Percentiles rank a stretch among this genome's conserved stretches.
Conservation (phyloP, 64 coral and sea anemone species). For the Montipora foliosa region DNA sequence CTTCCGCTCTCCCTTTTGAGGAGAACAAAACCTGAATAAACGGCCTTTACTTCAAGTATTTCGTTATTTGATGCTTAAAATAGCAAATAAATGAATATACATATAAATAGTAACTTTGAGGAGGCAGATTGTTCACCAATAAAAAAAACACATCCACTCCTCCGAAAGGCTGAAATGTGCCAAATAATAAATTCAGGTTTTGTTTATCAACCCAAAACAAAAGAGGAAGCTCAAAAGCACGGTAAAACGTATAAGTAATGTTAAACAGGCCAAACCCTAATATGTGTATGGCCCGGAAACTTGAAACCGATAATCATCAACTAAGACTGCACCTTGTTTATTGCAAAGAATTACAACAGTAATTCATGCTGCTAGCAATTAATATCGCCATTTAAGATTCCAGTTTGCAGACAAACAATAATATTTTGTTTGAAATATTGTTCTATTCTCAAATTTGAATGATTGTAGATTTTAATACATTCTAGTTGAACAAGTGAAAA, state of each 20-base stretch:
- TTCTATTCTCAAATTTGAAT: neutral
- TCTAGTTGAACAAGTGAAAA: neutral
- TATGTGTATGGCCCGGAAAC: too few species aligned
- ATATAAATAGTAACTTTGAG: neutral
- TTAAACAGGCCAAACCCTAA: too few species aligned
- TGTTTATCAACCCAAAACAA: neutral
- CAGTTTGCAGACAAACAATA: neutral
- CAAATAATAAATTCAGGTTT: neutral
- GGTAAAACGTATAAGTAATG: too few species aligned
- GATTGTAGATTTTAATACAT: slow-evolving; percentile 5
- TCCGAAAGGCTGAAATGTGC: too few species aligned
- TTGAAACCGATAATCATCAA: neutral
- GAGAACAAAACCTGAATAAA: neutral
- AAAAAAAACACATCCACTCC: too few species aligned
- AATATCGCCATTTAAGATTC: neutral
- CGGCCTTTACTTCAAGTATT: neutral
- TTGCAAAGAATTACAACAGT: neutral
- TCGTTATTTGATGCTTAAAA: neutral
- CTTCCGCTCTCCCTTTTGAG: too few species aligned
- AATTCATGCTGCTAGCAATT: neutral
- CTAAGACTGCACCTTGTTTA: neutral
- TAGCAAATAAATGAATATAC: neutral
- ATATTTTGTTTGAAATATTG: neutral
- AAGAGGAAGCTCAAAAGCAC: too few species aligned
- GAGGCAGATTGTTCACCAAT: neutral